Conservation (phyloP, 2,113 vertebrate genomes). For the Cavia porcellus region DNA sequence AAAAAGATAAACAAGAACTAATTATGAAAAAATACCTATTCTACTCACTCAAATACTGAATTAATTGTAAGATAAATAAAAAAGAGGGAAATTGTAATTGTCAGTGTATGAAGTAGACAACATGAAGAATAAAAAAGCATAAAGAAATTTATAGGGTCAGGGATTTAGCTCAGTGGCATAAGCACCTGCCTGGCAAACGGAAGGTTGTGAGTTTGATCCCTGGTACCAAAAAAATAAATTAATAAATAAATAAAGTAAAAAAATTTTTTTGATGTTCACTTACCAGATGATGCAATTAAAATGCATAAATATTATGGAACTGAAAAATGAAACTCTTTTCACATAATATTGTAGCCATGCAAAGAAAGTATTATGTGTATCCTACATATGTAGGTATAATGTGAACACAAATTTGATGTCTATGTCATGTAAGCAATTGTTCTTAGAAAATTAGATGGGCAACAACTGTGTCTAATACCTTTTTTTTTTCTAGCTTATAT, state of each 20-base stretch:
- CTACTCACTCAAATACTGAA: background rate
- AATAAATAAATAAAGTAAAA: too few species aligned
- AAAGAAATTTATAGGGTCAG: background rate
- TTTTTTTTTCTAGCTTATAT: background rate
- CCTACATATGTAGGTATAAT: background rate
- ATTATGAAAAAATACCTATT: background rate
- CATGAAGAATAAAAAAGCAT: background rate
- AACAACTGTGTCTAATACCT: background rate
- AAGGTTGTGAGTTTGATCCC: too few species aligned
- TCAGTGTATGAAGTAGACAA: background rate
- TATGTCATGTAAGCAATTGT: background rate
- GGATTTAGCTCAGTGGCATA: too few species aligned
- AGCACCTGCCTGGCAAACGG: too few species aligned
- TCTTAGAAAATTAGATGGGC: background rate
- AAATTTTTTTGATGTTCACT: background rate
- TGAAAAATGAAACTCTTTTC: background rate
- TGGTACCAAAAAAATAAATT: too few species aligned
- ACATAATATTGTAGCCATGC: background rate
- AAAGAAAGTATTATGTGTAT: background rate
- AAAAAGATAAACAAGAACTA: background rate
- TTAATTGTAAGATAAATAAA: constrained; percentile 11
- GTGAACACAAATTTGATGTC: constrained; percentile 2
- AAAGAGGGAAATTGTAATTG: background rate
- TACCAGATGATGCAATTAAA: background rate
- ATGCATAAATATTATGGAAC: background rate